These are phyloP conservation scores for Dunckerocampus dactyliophorus DNA, from an alignment of 2,113 vertebrate genomes.

Conservation along the genomic window DNA sequence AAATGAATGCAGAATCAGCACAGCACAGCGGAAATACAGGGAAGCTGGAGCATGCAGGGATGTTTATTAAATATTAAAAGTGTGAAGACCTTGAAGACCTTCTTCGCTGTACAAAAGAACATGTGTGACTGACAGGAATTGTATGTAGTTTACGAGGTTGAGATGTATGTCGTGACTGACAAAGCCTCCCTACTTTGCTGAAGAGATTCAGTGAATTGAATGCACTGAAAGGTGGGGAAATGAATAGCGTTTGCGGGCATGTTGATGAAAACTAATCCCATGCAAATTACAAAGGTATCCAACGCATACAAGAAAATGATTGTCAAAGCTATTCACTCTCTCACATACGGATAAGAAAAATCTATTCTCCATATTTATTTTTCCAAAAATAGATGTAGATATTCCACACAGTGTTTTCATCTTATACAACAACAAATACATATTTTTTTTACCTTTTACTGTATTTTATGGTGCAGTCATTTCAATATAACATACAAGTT, in stretches of 20 bases:
- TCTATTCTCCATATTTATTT: no score
- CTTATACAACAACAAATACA: no score
- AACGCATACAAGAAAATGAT: slow-evolving; percentile 63
- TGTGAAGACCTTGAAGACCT: background rate
- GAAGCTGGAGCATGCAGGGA: background rate
- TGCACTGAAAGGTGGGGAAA: slow-evolving; percentile 56
- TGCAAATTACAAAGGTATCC: slow-evolving; percentile 58
- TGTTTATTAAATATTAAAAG: background rate
- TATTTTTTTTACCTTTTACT: no score
- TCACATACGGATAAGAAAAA: background rate
- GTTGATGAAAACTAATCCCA: slow-evolving; percentile 51
- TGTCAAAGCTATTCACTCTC: slow-evolving; percentile 43
- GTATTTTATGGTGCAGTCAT: no score
- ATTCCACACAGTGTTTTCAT: no score
- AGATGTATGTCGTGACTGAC: slow-evolving; percentile 27
- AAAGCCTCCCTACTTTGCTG: slow-evolving; percentile 47
- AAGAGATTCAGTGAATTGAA: slow-evolving; percentile 47
- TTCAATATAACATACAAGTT: no score
- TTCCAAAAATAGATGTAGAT: no score
- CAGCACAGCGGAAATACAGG: background rate
- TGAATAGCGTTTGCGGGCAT: slow-evolving; percentile 41
- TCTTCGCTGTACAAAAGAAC: slow-evolving; percentile 22
- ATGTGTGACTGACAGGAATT: slow-evolving; percentile 31
- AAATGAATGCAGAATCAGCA: background rate
- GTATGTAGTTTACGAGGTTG: slow-evolving; percentile 34